Conservation (phyloP, 1,140 invertebrate genomes). For the Stratiolaelaps scimitus region DNA sequence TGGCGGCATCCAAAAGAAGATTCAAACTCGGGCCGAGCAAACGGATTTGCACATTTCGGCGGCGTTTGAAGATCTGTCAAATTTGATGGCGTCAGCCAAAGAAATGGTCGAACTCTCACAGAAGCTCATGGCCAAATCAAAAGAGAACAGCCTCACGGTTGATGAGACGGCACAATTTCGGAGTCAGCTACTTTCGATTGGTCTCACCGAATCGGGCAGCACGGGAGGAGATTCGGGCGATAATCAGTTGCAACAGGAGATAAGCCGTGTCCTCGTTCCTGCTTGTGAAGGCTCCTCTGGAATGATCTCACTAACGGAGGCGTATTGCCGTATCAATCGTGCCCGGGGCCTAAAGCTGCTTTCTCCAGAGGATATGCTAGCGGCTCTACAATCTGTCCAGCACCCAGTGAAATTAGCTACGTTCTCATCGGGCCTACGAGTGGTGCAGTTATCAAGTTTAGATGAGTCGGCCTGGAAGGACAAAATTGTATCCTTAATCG, state of each 20-base stretch:
- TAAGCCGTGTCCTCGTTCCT: conserved; percentile 63
- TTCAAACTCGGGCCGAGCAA: conserved; percentile 74
- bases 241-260: conserved; percentile 79
- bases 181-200: conserved; percentile 30
- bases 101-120: conserved; percentile 90
- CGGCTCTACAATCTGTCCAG: conserved; percentile 53
- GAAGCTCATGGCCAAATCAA: conserved; percentile 80
- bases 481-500: conserved; percentile 55
- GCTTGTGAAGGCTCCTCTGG: conserved; percentile 77
- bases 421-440: conserved; percentile 81
- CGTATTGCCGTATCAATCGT: conserved; percentile 83
- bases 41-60: conserved; percentile 78
- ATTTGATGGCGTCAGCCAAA: conserved; percentile 72
- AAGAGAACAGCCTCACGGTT: conserved; percentile 87
- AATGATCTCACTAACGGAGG: conserved; percentile 91
- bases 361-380: conserved; percentile 86
- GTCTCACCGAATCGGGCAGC: conserved; percentile 17
- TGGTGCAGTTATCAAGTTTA: conserved; percentile 64
- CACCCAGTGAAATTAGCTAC: conserved; percentile 55
- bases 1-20: conserved; percentile 81
- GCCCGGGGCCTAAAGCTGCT: conserved; percentile 58
- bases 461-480: conserved; percentile 61
- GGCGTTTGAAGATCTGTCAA: conserved; percentile 88
- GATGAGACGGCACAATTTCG: conserved; percentile 54
- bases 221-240: conserved; percentile 42